phyloP scores from a whole-genome alignment of 2,888 invertebrate genomes.

The Fragum sueziense region DNA sequence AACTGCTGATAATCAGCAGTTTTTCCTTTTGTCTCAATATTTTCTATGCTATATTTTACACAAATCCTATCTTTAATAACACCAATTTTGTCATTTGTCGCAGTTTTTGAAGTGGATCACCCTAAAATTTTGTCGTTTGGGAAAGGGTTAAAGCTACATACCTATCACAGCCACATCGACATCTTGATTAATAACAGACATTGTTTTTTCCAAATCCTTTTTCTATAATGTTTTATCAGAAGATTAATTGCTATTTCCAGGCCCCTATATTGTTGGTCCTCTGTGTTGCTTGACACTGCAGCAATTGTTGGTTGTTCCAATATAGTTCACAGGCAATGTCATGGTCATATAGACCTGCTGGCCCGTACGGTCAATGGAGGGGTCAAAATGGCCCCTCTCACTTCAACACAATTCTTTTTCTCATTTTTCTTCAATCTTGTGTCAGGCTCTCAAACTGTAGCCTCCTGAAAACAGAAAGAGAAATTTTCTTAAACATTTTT shows the following conservation, averaged over 20 bases:
- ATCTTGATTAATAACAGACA: neutral
- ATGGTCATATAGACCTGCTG: neutral
- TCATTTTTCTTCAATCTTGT: neutral
- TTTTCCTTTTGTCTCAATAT: neutral
- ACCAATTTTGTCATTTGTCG: no score
- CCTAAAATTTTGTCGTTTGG: no score
- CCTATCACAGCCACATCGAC: conserved; percentile 17
- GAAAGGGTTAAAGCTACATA: neutral
- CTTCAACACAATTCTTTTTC: conserved; percentile 9
- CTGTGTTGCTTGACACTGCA: neutral
- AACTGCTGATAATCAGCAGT: neutral
- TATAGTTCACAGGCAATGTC: neutral
- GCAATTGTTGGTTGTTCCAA: neutral
- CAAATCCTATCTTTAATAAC: no score
- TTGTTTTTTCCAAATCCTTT: neutral
- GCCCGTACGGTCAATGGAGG: neutral
- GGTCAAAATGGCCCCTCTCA: conserved; percentile 12
- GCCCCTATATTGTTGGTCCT: neutral
- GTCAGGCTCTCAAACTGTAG: neutral
- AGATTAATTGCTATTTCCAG: neutral
- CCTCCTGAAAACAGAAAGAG: neutral
- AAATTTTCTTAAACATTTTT: neutral
- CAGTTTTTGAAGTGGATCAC: no score
- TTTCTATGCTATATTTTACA: no score
- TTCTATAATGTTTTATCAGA: neutral